Conservation (phyloP, 2,113 vertebrate species). For the Cyanoderma ruficeps region DNA sequence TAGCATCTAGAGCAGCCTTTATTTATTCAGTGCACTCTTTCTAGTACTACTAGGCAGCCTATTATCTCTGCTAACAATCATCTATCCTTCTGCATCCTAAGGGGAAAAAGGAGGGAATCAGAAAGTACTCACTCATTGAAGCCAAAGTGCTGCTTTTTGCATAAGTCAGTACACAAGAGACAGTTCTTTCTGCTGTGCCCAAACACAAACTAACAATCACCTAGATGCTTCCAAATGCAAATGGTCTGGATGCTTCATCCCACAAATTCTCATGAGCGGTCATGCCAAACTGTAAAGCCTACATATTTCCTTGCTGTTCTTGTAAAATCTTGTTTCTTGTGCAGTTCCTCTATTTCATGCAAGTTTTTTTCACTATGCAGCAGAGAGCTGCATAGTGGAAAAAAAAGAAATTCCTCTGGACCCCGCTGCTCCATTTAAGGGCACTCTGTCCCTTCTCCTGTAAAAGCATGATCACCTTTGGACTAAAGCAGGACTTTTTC, state of each 20-base stretch:
- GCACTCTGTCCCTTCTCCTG: not conserved
- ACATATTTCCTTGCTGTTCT: not conserved
- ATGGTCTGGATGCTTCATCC: not conserved
- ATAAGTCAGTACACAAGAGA: not conserved
- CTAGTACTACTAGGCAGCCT: not conserved
- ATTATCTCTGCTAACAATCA: not conserved
- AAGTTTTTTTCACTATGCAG: not conserved
- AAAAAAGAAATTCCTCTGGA: not conserved
- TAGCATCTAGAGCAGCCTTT: not conserved
- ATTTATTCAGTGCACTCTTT: not conserved
- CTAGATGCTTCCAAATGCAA: not conserved
- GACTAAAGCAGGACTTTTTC: not conserved
- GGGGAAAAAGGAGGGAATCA: not conserved
- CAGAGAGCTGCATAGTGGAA: not conserved
- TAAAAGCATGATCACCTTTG: not conserved
- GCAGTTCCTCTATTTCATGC: not conserved
- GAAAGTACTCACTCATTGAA: not conserved
- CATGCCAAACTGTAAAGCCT: not conserved
- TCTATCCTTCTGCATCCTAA: not conserved
- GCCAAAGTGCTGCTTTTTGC: not conserved
- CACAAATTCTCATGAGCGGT: not conserved
- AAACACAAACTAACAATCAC: not conserved
- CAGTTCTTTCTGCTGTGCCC: not conserved
- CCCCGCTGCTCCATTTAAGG: not conserved
- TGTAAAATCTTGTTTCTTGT: not conserved